Conservation (phyloP, 2,113 vertebrate genomes). For the Rhipidura dahli region DNA sequence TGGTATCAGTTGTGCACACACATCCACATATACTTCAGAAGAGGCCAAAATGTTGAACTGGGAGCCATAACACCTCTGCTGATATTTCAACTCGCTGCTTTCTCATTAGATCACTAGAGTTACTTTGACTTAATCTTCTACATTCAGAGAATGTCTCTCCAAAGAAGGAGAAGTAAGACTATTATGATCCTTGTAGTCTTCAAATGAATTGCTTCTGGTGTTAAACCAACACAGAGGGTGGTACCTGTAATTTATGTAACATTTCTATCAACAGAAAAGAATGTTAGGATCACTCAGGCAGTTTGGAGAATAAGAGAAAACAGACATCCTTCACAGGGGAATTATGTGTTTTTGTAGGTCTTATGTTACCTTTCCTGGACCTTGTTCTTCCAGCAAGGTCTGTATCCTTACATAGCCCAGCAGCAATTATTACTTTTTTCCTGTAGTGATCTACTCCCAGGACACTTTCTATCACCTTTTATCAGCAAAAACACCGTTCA, state of each 20-base stretch:
- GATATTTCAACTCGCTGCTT: neutral
- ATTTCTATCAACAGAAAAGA: neutral
- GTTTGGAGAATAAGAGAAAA: neutral
- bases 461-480: constrained; percentile 13
- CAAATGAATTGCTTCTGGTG: neutral
- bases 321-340: neutral
- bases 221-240: neutral
- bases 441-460: neutral
- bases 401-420: neutral
- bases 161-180: neutral
- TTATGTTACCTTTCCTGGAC: neutral
- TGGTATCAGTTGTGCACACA: neutral
- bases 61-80: neutral
- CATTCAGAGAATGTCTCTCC: neutral
- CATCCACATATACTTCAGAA: neutral
- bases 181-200: neutral
- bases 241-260: neutral
- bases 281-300: neutral
- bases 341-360: neutral
- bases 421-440: constrained; percentile 2
- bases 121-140: neutral
- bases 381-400: neutral
- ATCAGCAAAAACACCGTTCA: neutral
- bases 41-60: neutral
- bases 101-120: neutral